Evolutionary conservation across 2,113 vertebrate species (phyloP).

Genomic region (Lepidiolamprologus cunningtoni): DNA sequence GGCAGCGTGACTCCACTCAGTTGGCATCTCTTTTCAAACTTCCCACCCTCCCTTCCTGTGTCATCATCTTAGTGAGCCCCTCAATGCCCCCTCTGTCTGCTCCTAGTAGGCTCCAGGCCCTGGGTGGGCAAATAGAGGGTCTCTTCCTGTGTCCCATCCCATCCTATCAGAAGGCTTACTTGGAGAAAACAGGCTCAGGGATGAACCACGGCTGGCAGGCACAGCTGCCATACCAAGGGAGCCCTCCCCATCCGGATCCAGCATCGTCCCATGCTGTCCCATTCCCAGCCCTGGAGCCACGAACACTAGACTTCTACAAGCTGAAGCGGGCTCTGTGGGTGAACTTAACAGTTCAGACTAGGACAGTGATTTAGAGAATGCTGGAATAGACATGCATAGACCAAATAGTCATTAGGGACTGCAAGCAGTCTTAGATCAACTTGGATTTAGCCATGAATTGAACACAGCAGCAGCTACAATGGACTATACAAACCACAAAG

Average conservation of each 20-base stretch:
- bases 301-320: constrained; percentile 12
- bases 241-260: constrained; percentile 43
- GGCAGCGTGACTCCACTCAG: constrained; percentile 57
- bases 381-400: not conserved
- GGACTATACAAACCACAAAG: constrained; percentile 9
- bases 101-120: constrained; percentile 10
- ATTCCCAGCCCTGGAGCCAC: constrained; percentile 40
- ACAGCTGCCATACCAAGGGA: constrained; percentile 55
- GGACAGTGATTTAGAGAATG: not conserved
- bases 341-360: not conserved
- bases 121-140: constrained; percentile 21
- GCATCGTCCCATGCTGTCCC: constrained; percentile 57
- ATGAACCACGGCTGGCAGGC: constrained; percentile 2
- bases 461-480: not conserved
- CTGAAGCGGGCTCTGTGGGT: constrained; percentile 10
- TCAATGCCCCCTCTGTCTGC: constrained; percentile 68
- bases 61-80: constrained; percentile 31
- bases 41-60: not conserved
- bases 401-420: not conserved
- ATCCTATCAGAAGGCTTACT: constrained; percentile 47
- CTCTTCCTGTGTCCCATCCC: constrained; percentile 46
- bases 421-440: not conserved
- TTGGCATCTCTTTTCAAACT: constrained; percentile 52
- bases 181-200: constrained; percentile 1
- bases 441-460: not conserved